A percentile compares a stretch with the other conserved stretches of the same genome.
These are phyloP conservation scores for Saguinus midas DNA, from an alignment of 2,113 vertebrate genomes.

Conservation along the genomic window DNA sequence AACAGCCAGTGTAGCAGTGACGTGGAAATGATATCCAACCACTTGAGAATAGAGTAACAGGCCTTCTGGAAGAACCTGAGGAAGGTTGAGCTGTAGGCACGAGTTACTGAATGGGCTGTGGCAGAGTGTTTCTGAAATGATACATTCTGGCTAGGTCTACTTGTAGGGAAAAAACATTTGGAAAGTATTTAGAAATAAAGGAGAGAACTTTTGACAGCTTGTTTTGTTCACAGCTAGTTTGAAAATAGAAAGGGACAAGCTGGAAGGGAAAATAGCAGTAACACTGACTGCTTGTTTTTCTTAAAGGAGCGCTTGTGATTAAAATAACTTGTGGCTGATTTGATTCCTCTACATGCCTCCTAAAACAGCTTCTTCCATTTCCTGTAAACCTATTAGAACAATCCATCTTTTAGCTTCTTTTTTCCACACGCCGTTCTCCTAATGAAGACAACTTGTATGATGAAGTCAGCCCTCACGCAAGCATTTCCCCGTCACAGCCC, in stretches of 20 bases:
- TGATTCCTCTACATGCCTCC: neutral
- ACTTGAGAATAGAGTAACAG: neutral
- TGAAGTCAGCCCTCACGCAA: neutral
- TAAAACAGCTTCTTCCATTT: neutral
- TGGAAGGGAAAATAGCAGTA: neutral
- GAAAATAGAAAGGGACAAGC: neutral
- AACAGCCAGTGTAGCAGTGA: neutral
- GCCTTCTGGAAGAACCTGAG: neutral
- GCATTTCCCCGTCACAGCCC: neutral
- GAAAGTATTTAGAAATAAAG: slow-evolving; percentile 36
- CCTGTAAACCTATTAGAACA: neutral
- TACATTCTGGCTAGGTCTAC: neutral
- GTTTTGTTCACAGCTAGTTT: slow-evolving; percentile 4
- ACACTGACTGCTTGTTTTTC: neutral
- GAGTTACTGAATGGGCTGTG: neutral
- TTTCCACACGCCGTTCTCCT: neutral
- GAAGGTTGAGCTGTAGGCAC: neutral
- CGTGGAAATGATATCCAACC: neutral
- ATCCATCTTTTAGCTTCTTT: neutral
- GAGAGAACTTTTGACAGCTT: neutral
- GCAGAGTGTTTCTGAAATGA: neutral
- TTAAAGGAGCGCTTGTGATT: neutral
- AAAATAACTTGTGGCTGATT: neutral
- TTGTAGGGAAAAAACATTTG: slow-evolving; percentile 23
- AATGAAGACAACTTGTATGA: neutral